A percentile compares a stretch with the other conserved stretches of the same genome.
These are phyloP conservation scores for Stomatorhinus walkeri DNA, from an alignment of 2,797 vertebrate genomes.

Conservation along the genomic window DNA sequence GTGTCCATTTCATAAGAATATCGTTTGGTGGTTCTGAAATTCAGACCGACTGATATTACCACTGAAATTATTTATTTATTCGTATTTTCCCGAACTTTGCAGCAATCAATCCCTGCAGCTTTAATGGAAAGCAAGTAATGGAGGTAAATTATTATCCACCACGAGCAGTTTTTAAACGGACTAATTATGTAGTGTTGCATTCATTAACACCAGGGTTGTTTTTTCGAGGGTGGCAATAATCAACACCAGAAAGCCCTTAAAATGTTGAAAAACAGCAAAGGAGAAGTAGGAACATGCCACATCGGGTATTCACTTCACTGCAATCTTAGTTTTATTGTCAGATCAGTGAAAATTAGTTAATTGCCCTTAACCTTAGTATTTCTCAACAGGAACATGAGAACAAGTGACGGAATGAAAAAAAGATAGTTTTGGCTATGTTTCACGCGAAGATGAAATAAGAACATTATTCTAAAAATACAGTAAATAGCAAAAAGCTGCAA, in stretches of 20 bases:
- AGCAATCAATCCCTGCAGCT: slow-evolving; percentile 15
- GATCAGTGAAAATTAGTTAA: neutral
- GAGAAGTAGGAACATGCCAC: neutral
- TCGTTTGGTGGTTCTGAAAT: neutral
- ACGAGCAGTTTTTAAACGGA: slow-evolving; percentile 66
- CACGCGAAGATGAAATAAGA: neutral
- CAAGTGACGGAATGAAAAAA: neutral
- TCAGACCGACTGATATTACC: neutral
- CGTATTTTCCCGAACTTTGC: neutral
- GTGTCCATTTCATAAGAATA: slow-evolving; percentile 4
- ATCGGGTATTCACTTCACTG: neutral
- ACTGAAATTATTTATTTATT: slow-evolving; percentile 19
- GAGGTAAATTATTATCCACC: slow-evolving; percentile 46
- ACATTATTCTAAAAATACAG: neutral
- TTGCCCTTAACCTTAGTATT: neutral
- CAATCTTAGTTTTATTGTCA: slow-evolving; percentile 2
- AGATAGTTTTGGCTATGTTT: neutral
- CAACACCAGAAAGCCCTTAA: slow-evolving; percentile 51
- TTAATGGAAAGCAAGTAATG: slow-evolving; percentile 59
- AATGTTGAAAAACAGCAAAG: slow-evolving; percentile 35
- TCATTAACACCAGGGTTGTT: slow-evolving; percentile 42
- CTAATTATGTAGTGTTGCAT: slow-evolving; percentile 66
- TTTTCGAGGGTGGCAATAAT: slow-evolving; percentile 48
- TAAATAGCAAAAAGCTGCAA: neutral
- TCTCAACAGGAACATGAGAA: neutral